Base-by-base conservation (phyloP, 2,113 vertebrate genomes). In the Casuarius casuarius region DNA sequence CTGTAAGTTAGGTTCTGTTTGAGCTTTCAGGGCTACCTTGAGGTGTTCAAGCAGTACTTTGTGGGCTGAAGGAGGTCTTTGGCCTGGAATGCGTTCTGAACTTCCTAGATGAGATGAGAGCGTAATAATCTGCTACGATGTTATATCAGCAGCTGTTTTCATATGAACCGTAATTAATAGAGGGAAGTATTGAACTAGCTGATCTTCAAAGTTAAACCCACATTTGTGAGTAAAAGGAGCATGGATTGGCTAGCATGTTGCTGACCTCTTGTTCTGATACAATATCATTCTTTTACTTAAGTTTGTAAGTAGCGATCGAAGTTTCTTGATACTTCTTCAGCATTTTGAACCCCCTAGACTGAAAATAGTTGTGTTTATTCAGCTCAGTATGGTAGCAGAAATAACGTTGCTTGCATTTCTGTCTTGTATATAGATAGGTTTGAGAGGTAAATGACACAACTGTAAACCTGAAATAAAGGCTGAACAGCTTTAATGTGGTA, bases 351-450 rank as follows among this genome's bases (percentile, higher is more conserved):
- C 2, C 1, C 29, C 12, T 14, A 12, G 29, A 4, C 48, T 42
- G 23, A 48, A 52, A n/a, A 28, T 33, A 38, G 35, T 31, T 52
- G 38, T 52, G 33, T 46, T 58, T 29, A 4, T 46, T 80, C 33
- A 29, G 18, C 58, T 66, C 2, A 1, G 65, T 26, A 9, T 33
- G 3, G 0, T 4, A 23, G 52, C 14, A 38, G 19, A 26, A 31
- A 17, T 49, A n/a, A 42, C 2, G 0, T 44, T 17, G 26, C 28
- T 74, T 20, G 3, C 8, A 1, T 44, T 77, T 68, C 9, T 26
- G 19, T 31, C 13, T 70, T 31, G 5, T 19, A 1, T 59, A 35
- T n/a, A 33, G 35, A 42, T 10, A 40, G 23, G 10, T 12, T 46
- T 44, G 54, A 46, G 23, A 89, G 42, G 31, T 63, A 67, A 72